These are phyloP conservation scores for Eumerus sabulonum DNA, from an alignment of 2,888 invertebrate species.

Conservation along the genomic window DNA sequence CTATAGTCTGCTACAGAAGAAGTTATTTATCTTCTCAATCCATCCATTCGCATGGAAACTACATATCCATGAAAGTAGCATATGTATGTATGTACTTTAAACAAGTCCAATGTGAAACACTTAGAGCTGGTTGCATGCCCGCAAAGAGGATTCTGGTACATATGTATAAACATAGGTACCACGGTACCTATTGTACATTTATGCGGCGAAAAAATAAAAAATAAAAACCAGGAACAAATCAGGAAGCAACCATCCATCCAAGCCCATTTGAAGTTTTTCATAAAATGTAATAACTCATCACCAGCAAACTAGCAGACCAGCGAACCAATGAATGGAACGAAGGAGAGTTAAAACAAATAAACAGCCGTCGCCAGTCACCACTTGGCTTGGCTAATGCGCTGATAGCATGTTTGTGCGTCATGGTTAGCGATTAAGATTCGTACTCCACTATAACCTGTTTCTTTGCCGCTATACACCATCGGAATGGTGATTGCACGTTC, in stretches of 20 bases:
- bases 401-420: conserved; percentile 61
- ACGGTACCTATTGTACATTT: background rate
- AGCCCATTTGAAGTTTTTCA: conserved; percentile 57
- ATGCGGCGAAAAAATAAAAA: conserved; percentile 15
- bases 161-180: no score
- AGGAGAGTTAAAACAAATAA: conserved; percentile 1
- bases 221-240: conserved; percentile 33
- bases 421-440: conserved; percentile 55
- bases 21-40: conserved; percentile 24
- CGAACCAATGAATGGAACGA: conserved; percentile 15
- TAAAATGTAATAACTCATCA: conserved; percentile 56
- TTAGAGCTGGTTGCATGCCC: conserved; percentile 11
- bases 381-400: conserved; percentile 56
- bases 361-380: conserved; percentile 14
- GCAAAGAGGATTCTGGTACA: conserved; percentile 3
- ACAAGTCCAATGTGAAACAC: conserved; percentile 38
- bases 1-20: conserved; percentile 25
- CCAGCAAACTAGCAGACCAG: conserved; percentile 25
- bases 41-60: conserved; percentile 7
- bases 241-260: conserved; percentile 15
- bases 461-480: background rate
- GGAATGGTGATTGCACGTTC: conserved; percentile 46
- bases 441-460: conserved; percentile 19
- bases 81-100: no score
- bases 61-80: background rate